Percentiles rank a stretch among this genome's conserved stretches.
These are phyloP conservation scores for Salarias fasciatus DNA, from an alignment of 2,797 vertebrate genomes.

Conservation along the genomic window DNA sequence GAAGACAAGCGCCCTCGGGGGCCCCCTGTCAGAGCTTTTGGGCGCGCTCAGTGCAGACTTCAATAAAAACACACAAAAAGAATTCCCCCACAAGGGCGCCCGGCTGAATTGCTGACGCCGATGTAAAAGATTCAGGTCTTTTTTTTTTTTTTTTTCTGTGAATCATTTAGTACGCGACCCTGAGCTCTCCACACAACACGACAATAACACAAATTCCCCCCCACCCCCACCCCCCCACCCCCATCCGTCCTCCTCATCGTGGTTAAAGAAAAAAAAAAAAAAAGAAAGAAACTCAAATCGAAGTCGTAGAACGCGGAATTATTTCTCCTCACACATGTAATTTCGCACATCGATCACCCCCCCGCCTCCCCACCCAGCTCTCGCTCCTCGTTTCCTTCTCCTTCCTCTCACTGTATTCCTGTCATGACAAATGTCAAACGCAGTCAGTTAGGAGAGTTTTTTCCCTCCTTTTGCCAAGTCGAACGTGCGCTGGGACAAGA, in stretches of 20 bases:
- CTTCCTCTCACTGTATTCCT: slow-evolving; percentile 69
- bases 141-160: slow-evolving; percentile 84
- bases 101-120: slow-evolving; percentile 95
- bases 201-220: slow-evolving; percentile 79
- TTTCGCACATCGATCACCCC: slow-evolving; percentile 78
- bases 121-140: slow-evolving; percentile 92
- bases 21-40: slow-evolving; percentile 97
- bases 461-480: slow-evolving; percentile 63
- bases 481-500: slow-evolving; percentile 73
- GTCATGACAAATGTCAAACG: slow-evolving; percentile 83
- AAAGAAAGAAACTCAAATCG: slow-evolving; percentile 51
- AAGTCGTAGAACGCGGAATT: slow-evolving; percentile 66
- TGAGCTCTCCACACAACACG: slow-evolving; percentile 87
- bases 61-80: slow-evolving; percentile 91
- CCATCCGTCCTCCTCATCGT: slow-evolving; percentile 43
- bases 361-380: slow-evolving; percentile 67
- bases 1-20: slow-evolving; percentile 99
- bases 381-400: slow-evolving; percentile 52
- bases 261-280: slow-evolving; percentile 40
- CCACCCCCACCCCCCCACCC: slow-evolving; percentile 57
- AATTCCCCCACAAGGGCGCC: slow-evolving; percentile 97
- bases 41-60: slow-evolving; percentile 95
- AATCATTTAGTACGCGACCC: slow-evolving; percentile 94
- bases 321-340: slow-evolving; percentile 72
- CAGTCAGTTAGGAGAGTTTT: slow-evolving; percentile 71